These are phyloP conservation scores for Drosophila pectinifera DNA, from an alignment of 1,140 invertebrate species.

Conservation along the genomic window DNA sequence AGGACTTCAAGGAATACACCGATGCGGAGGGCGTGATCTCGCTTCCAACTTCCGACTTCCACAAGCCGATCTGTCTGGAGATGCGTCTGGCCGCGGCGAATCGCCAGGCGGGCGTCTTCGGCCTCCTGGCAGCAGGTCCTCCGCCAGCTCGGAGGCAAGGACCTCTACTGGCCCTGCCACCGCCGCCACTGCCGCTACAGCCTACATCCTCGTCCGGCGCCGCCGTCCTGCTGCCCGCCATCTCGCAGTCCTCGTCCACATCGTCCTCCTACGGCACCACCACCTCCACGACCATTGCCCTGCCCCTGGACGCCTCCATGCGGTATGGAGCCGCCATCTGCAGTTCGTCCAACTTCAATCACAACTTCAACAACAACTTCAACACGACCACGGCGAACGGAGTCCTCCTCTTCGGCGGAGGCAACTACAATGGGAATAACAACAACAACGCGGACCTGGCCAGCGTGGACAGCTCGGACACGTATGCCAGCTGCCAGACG, in stretches of 20 bases:
- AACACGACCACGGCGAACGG: constrained; percentile 75
- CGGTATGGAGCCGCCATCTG: constrained; percentile 59
- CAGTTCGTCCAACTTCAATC: constrained; percentile 76
- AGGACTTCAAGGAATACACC: constrained; percentile 95
- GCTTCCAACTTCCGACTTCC: constrained; percentile 91
- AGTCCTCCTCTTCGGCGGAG: constrained; percentile 63
- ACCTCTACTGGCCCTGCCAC: constrained; percentile 33
- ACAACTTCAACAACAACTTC: constrained; percentile 86
- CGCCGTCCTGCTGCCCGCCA: constrained; percentile 50
- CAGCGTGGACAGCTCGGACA: constrained; percentile 94
- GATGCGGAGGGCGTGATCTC: constrained; percentile 94
- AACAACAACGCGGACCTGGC: constrained; percentile 88
- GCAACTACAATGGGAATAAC: constrained; percentile 85
- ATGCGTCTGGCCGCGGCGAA: constrained; percentile 86
- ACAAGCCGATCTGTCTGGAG: constrained; percentile 91
- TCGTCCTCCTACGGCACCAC: constrained; percentile 82
- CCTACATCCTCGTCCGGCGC: constrained; percentile 3
- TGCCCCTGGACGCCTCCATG: constrained; percentile 75
- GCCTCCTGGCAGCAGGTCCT: constrained; percentile 36
- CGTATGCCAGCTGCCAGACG: constrained; percentile 97
- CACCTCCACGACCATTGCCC: constrained; percentile 78
- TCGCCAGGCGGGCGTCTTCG: constrained; percentile 70
- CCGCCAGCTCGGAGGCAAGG: constrained; percentile 20
- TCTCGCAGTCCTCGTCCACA: constrained; percentile 79
- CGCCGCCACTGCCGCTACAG: constrained; percentile 24